A percentile compares a stretch with the other conserved stretches of the same genome.
Conservation (phyloP, 1,140 invertebrate species). For the Drosophila cardini region DNA sequence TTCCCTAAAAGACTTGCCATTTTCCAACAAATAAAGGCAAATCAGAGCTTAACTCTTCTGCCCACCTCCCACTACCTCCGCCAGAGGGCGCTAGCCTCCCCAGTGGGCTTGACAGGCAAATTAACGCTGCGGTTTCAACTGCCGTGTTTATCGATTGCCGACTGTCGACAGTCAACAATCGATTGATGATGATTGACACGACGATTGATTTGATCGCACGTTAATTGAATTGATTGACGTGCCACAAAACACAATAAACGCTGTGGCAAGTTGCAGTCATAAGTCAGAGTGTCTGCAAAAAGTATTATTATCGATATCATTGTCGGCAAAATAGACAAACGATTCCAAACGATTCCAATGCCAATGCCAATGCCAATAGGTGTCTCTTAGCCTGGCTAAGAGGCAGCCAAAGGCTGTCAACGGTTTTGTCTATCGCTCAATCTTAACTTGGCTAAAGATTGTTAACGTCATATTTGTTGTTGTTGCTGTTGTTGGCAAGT, state of each 20-base stretch:
- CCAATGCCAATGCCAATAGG: not conserved
- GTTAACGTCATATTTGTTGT: constrained; percentile 26
- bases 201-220: constrained; percentile 77
- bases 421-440: constrained; percentile 75
- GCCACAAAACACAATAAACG: constrained; percentile 34
- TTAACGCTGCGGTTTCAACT: constrained; percentile 70
- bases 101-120: constrained; percentile 62
- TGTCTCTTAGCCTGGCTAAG: constrained; percentile 6
- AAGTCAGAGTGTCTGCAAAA: constrained; percentile 20
- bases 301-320: constrained; percentile 25
- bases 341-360: constrained; percentile 69
- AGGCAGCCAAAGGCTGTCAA: constrained; percentile 47
- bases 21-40: not conserved
- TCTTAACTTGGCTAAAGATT: constrained; percentile 60
- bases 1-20: not conserved
- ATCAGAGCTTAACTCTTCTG: not conserved
- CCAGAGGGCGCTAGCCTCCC: not conserved
- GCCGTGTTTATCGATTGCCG: constrained; percentile 15
- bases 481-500: constrained; percentile 20
- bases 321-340: constrained; percentile 37
- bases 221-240: constrained; percentile 80
- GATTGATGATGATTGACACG: constrained; percentile 74
- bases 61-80: not conserved
- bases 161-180: constrained; percentile 24
- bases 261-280: constrained; percentile 23